Evolutionary conservation across 2,888 invertebrate genomes (phyloP), one percentile per base, ranked within the genome.

Genomic region (Eugnorisma glareosa): DNA sequence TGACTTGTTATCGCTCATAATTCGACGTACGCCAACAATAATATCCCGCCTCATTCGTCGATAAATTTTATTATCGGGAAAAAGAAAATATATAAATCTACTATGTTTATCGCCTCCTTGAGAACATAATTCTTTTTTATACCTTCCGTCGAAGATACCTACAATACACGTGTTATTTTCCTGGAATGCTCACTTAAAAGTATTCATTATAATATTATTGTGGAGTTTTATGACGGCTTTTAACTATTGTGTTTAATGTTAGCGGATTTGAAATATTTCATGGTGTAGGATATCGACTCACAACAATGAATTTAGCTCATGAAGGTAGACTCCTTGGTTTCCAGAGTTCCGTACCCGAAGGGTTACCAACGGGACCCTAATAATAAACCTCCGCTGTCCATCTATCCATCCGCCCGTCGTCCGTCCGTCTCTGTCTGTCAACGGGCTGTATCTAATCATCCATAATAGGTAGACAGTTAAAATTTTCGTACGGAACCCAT

Each of bases 1-100:
- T 82, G 87, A 86, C 87, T 90, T 86, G 90, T 89, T 92, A 91
- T 91, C 87, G 86, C 71, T 90, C 88, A 91, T 91, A 91, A 91
- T 91, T 91, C 88, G 87, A 86, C 81, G 85, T 80, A 84, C 85
- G 84, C 79, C 86, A 81, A 83, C 86, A 89, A 89, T 89, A 90
- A 89, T 87, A 89, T 83, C 76, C 81, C 79, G 72, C 83, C 75
- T 86, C 80, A 84, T 87, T 88, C 86, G 51, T 71, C 82, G 70
- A 86, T 88, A 83, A 87, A 87, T 73, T 83, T 73, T 83, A 79
- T 88, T 83, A 87, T 67, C 7, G 35, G 61, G 48, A 59, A 78
- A 82, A 87, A 81, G 54, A 80, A 73, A 72, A 79, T 69, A 70
- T 76, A 79, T 73, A 81, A 83, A 80, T 79, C 35, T 74, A 66